phyloP scores from a whole-genome alignment of 1,140 invertebrate genomes.

The Ceratitis capitata region DNA sequence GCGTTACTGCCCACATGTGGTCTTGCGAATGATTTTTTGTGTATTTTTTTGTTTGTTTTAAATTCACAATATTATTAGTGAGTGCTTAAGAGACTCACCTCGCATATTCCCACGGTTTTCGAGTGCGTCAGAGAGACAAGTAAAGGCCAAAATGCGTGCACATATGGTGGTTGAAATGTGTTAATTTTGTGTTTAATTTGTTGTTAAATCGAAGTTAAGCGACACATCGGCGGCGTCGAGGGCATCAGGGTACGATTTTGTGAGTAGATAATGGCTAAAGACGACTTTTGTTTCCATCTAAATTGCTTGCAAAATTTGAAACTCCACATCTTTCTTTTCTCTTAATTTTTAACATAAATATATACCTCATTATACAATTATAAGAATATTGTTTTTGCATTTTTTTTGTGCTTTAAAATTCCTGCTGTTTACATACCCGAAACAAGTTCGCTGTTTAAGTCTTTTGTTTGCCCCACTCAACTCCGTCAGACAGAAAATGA shows the following conservation, averaged over 20 bases:
- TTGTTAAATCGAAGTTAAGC: slow-evolving; percentile 26
- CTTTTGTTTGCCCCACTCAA: background rate
- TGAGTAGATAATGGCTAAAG: background rate
- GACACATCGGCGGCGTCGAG: background rate
- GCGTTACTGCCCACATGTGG: slow-evolving; percentile 56
- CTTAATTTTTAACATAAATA: no score
- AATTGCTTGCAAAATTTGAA: background rate
- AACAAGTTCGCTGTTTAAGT: background rate
- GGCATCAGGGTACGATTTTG: background rate
- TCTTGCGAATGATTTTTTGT: no score
- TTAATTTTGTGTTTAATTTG: slow-evolving; percentile 29
- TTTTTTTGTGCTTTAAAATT: no score
- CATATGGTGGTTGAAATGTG: background rate
- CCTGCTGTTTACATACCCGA: background rate
- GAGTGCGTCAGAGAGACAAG: background rate
- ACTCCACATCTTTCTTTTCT: background rate
- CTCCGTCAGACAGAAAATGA: background rate
- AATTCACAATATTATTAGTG: background rate
- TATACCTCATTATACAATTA: no score
- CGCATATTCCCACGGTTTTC: background rate
- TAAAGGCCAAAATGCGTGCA: background rate
- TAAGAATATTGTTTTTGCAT: no score
- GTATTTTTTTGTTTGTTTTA: no score
- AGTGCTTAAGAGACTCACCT: background rate
- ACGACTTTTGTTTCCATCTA: background rate